Evolutionary conservation across 2,888 invertebrate species (phyloP).

Genomic region (Nymphalis c-album): DNA sequence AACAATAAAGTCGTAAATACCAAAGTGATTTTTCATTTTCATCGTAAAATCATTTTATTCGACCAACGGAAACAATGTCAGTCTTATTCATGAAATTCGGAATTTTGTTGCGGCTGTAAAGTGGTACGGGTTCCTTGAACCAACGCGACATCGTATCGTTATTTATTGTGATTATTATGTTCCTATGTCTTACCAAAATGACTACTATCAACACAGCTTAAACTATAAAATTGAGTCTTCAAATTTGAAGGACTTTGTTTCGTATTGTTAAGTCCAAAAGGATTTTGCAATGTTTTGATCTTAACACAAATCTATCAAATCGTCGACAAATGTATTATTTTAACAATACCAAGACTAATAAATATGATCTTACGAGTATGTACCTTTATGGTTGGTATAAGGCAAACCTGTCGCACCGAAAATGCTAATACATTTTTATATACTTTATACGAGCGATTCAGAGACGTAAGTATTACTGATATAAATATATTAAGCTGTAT

Average conservation of each 20-base stretch:
- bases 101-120: constrained; percentile 22
- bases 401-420: too few relatives aligned
- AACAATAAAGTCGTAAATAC: constrained; percentile 69
- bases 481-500: too few relatives aligned
- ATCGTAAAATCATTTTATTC: constrained; percentile 61
- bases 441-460: too few relatives aligned
- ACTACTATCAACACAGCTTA: too few relatives aligned
- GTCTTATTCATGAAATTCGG: constrained; percentile 42
- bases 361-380: too few relatives aligned
- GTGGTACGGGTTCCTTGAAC: constrained; percentile 1
- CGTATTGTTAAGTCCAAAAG: too few relatives aligned
- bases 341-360: background rate
- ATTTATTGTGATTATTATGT: background rate
- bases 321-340: background rate
- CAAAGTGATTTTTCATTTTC: constrained; percentile 66
- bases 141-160: background rate
- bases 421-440: too few relatives aligned
- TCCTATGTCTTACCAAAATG: too few relatives aligned
- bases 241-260: too few relatives aligned
- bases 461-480: too few relatives aligned
- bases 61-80: constrained; percentile 54
- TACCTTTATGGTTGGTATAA: too few relatives aligned
- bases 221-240: too few relatives aligned
- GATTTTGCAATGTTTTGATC: background rate
- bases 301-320: background rate